A percentile compares a stretch with the other conserved stretches of the same genome.
Conservation (phyloP, 1,140 invertebrate species). For the Trypoxylus dichotomus region DNA sequence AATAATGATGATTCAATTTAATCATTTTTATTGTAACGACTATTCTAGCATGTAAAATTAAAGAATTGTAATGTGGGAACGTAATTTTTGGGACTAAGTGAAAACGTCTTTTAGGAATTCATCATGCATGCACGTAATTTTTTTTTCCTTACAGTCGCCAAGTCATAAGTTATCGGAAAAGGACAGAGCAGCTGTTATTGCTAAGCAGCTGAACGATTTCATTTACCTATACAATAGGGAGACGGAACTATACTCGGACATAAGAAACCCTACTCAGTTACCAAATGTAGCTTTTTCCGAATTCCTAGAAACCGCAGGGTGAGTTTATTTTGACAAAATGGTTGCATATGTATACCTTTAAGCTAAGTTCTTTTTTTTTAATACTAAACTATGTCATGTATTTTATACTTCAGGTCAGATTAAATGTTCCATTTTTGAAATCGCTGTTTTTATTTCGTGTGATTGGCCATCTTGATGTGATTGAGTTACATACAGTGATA, state of each 20-base stretch:
- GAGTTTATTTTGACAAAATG: constrained; percentile 33
- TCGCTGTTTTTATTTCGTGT: background rate
- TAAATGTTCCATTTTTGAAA: constrained; percentile 19
- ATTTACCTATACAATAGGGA: constrained; percentile 86
- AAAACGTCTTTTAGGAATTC: background rate
- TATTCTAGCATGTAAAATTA: too few species aligned
- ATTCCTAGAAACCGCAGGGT: constrained; percentile 57
- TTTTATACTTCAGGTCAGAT: background rate
- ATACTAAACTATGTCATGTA: constrained; percentile 3
- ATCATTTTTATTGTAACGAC: too few species aligned
- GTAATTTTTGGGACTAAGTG: too few species aligned
- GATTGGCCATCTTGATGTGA: background rate
- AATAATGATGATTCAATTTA: too few species aligned
- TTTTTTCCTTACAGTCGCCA: constrained; percentile 61
- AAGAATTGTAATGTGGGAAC: too few species aligned
- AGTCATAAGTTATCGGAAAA: constrained; percentile 78
- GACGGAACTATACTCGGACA: constrained; percentile 74
- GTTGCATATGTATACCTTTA: constrained; percentile 2
- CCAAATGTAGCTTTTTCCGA: constrained; percentile 62
- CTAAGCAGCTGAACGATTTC: constrained; percentile 91
- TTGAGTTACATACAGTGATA: background rate
- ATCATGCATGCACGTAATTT: background rate
- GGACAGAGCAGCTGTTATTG: constrained; percentile 82
- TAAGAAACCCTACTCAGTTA: constrained; percentile 63
- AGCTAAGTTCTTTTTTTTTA: background rate